A percentile compares a stretch with the other conserved stretches of the same genome.
Evolutionary conservation across 92 coral and sea anemone species (phyloP).

Genomic region (Bergia puertoricense): DNA sequence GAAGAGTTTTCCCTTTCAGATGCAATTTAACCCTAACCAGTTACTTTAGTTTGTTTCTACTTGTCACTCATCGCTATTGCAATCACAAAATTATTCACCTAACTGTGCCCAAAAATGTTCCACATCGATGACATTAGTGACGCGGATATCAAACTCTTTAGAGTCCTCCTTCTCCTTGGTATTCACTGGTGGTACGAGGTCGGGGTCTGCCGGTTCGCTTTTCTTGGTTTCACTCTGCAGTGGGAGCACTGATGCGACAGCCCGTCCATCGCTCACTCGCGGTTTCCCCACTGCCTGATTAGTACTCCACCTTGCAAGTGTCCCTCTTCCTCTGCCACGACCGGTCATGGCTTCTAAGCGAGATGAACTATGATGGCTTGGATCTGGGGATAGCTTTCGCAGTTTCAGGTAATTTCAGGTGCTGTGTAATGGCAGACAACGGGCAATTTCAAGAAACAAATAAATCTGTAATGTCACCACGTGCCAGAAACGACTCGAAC

Average conservation of each 20-base stretch:
- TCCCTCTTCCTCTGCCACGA: constrained; percentile 88
- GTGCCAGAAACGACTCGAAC: neutral
- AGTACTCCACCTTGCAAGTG: constrained; percentile 74
- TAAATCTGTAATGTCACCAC: neutral
- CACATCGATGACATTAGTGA: constrained; percentile 80
- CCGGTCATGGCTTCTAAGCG: constrained; percentile 59
- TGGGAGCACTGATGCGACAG: constrained; percentile 68
- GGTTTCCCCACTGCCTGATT: constrained; percentile 33
- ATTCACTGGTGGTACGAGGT: neutral
- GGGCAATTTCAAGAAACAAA: no score
- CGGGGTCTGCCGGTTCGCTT: constrained; percentile 33
- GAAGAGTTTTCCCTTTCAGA: no score
- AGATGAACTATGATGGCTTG: neutral
- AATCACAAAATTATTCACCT: constrained; percentile 43
- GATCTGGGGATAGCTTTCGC: neutral
- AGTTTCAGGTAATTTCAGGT: neutral
- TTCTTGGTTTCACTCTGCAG: constrained; percentile 26
- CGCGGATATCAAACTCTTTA: constrained; percentile 49
- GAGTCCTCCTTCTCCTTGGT: constrained; percentile 3
- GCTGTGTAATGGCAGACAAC: neutral
- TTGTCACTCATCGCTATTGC: neutral
- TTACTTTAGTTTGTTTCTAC: neutral
- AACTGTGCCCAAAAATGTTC: constrained; percentile 91
- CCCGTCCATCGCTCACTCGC: constrained; percentile 37
- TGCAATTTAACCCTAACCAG: no score